Conservation (phyloP, 2,888 invertebrate genomes). For the Catocala sponsa region DNA sequence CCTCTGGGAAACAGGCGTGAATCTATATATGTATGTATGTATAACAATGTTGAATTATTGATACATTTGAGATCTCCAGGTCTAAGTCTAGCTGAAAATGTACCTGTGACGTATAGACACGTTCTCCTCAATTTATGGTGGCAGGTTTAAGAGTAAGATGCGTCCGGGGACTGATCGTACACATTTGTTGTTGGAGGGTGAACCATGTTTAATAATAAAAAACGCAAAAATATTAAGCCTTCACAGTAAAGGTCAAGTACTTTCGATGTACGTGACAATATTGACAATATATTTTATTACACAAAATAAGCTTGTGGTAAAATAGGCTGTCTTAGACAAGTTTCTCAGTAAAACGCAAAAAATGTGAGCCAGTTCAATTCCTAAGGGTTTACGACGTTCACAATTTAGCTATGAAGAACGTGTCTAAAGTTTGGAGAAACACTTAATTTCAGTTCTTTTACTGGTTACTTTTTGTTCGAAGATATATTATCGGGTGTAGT, state of each 20-base stretch:
- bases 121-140: constrained; percentile 34
- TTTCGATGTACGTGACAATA: constrained; percentile 15
- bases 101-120: constrained; percentile 33
- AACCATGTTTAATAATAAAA: constrained; percentile 28
- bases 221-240: constrained; percentile 16
- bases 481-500: background rate
- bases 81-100: constrained; percentile 20
- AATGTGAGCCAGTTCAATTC: constrained; percentile 8
- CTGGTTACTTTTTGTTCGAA: constrained; percentile 1
- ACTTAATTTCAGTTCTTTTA: constrained; percentile 15
- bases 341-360: constrained; percentile 6
- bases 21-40: too few species aligned
- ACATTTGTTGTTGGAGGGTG: constrained; percentile 7
- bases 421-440: constrained; percentile 13
- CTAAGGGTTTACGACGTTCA: constrained; percentile 13
- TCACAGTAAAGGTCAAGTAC: background rate
- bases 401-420: constrained; percentile 15
- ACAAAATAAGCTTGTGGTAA: constrained; percentile 10
- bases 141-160: constrained; percentile 33
- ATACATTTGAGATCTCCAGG: constrained; percentile 4
- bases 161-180: constrained; percentile 27
- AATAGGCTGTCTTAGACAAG: constrained; percentile 9
- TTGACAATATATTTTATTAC: constrained; percentile 18
- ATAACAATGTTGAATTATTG: constrained; percentile 4
- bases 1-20: too few species aligned